Evolutionary conservation across 2,113 vertebrate genomes (phyloP).

Genomic region (Odocoileus hemionus): DNA sequence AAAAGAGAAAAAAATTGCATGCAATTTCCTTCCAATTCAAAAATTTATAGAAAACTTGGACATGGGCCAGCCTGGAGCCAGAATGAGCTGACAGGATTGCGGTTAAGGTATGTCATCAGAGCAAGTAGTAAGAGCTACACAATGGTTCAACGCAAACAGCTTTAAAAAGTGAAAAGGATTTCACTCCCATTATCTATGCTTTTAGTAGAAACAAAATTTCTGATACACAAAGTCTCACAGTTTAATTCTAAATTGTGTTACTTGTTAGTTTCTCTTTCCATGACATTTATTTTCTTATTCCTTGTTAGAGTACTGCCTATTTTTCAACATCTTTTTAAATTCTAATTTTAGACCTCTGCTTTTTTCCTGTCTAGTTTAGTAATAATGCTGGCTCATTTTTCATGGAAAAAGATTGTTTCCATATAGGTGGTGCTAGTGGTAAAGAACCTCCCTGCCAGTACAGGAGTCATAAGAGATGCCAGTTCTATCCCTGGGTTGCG

Average conservation of each 20-base stretch:
- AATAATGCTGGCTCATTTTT: background rate
- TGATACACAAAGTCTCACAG: background rate
- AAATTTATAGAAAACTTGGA: background rate
- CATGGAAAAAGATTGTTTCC: background rate
- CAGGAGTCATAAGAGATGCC: background rate
- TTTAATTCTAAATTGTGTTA: background rate
- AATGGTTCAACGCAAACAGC: background rate
- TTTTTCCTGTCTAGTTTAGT: background rate
- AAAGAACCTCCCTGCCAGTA: background rate
- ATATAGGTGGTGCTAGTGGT: background rate
- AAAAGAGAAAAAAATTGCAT: background rate
- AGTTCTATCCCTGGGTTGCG: background rate
- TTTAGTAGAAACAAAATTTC: constrained; percentile 24
- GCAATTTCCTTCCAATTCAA: constrained; percentile 42
- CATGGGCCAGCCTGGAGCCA: background rate
- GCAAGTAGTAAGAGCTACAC: background rate
- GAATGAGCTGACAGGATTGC: background rate
- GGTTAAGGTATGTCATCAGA: background rate
- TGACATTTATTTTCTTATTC: background rate
- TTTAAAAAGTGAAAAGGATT: constrained; percentile 19
- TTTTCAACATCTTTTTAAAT: background rate
- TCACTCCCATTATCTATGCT: background rate
- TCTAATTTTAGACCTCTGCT: background rate
- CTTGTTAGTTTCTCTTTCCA: background rate
- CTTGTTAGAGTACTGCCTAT: background rate